These are phyloP conservation scores for Eurytemora carolleeae DNA, from an alignment of 1,140 invertebrate genomes.

Conservation along the genomic window DNA sequence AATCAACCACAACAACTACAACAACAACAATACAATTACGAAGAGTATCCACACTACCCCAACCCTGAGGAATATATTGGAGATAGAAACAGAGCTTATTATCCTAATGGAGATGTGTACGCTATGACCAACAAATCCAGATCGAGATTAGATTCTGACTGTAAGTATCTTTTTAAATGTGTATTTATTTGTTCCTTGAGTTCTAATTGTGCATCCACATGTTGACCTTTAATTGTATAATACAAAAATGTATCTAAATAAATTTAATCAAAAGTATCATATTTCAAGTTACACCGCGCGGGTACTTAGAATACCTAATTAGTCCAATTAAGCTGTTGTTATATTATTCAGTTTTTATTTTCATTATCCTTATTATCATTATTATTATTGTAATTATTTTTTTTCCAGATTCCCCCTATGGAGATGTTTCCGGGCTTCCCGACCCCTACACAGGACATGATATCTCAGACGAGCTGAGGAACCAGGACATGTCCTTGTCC, in stretches of 20 bases:
- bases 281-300: no score
- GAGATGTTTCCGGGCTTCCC: slow-evolving; percentile 68
- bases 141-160: slow-evolving; percentile 46
- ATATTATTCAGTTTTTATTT: no score
- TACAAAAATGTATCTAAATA: no score
- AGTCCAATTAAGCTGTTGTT: no score
- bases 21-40: slow-evolving; percentile 33
- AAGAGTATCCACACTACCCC: slow-evolving; percentile 64
- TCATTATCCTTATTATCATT: no score
- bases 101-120: slow-evolving; percentile 51
- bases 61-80: slow-evolving; percentile 26
- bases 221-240: no score
- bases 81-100: slow-evolving; percentile 24
- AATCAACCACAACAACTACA: slow-evolving; percentile 14
- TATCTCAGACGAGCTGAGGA: not conserved
- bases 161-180: slow-evolving; percentile 21
- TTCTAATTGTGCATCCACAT: no score
- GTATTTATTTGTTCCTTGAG: no score
- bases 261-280: no score
- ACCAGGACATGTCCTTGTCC: not conserved
- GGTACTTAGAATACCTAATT: no score
- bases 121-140: slow-evolving; percentile 64
- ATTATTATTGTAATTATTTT: slow-evolving; percentile 9
- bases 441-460: slow-evolving; percentile 55
- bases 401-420: slow-evolving; percentile 61